Base-by-base conservation (phyloP, 2,797 vertebrate genomes). In the Melanotaenia trifasciata region DNA sequence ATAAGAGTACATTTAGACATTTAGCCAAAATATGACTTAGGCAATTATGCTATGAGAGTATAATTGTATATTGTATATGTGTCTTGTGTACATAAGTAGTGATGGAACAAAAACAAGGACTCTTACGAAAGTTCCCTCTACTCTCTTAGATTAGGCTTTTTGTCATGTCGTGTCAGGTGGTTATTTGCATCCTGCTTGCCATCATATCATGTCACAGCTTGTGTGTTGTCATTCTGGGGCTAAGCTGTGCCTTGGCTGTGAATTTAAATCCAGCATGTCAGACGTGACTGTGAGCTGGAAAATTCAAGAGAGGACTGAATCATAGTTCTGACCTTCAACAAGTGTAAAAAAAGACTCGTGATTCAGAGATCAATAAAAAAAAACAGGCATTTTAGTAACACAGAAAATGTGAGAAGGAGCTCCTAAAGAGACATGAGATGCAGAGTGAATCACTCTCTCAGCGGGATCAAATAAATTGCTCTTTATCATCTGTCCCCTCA, bases 301-400 rank as follows among this genome's bases (percentile, higher is more conserved):
- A 62, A 74, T 24, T 58, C 22, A 26, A n/a, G 54, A 65, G 50
- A 45, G 50, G 64, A 64, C 65, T 80, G 82, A 89, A 75, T 90
- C 79, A 91, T 83, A 62, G 9, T 62, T 69, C 26, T 81, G 84
- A 90, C 91, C 81, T 88, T 91, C 73, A 79, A 68, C 62, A 10
- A 54, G 70, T 79, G 32, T 62, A 32, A 80, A 80, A 56, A 80
- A 69, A 68, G 36, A 5, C 66, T 70, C 53, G 54, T 79, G 75
- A 86, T 78, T 84, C 70, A 87, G 43, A 74, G 65, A 76, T 88
- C 66, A 63, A 78, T 87, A 54, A 64, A 30, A 43, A 50, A 56
- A 28, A 28, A 30, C 13, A 40, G 13, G 24, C 62, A 56, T 79
- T 72, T 71, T 20, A 50, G 64, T 67, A 24, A 66, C 9, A 74